Conservation (phyloP, 2,888 invertebrate genomes). For the Drosophila conformis region DNA sequence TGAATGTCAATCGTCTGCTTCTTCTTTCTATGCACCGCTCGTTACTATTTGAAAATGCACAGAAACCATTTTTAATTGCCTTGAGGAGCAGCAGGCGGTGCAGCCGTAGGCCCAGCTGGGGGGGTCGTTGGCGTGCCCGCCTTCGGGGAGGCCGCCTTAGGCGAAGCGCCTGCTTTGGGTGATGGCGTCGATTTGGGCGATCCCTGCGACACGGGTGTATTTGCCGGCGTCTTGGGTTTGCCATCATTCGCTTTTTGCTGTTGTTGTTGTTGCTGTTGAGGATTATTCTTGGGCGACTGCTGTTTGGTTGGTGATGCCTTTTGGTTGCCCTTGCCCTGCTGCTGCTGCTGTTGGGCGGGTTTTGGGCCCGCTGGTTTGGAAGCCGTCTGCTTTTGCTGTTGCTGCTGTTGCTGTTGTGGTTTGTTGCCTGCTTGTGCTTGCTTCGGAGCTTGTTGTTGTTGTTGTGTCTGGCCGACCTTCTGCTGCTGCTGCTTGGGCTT, state of each 20-base stretch:
- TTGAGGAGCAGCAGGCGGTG: conserved; percentile 12
- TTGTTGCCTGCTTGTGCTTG: conserved; percentile 29
- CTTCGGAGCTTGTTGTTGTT: conserved; percentile 36
- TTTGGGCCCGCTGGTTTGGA: conserved; percentile 44
- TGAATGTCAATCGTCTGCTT: conserved; percentile 25
- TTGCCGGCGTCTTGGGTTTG: conserved; percentile 71
- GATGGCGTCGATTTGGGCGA: conserved; percentile 84
- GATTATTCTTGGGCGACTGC: conserved; percentile 28
- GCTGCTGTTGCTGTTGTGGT: conserved; percentile 32
- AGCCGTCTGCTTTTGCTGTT: conserved; percentile 48
- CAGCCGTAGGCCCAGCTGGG: conserved; percentile 20
- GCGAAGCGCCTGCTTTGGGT: conserved; percentile 83
- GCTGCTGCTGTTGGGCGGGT: conserved; percentile 38
- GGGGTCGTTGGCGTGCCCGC: conserved; percentile 51
- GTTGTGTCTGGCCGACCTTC: conserved; percentile 23
- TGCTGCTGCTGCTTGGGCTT: conserved; percentile 36
- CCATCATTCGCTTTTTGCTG: conserved; percentile 29
- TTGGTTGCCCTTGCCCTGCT: conserved; percentile 50
- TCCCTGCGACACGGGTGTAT: conserved; percentile 44
- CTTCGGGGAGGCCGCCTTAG: conserved; percentile 62
- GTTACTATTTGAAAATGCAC: conserved; percentile 54
- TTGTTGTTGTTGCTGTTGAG: conserved; percentile 38
- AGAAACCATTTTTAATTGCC: conserved; percentile 45
- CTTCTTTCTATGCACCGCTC: conserved; percentile 16
- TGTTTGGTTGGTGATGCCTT: conserved; percentile 61